Conservation (phyloP, 2,797 vertebrate genomes). For the Megaceryle alcyon region DNA sequence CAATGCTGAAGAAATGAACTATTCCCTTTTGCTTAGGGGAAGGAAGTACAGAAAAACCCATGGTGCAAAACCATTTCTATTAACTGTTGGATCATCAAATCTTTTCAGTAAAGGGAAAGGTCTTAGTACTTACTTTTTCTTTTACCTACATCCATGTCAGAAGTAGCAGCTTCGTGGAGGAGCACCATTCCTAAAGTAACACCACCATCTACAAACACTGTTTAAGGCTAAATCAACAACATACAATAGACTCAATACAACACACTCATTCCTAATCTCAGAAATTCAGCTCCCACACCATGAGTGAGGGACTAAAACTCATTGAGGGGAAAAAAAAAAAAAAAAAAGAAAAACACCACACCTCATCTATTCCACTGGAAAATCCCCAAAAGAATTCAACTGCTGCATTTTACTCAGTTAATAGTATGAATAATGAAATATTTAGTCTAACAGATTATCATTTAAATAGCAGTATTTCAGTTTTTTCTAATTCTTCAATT, state of each 20-base stretch:
- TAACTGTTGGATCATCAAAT: neutral
- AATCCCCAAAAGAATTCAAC: neutral
- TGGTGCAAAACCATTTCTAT: neutral
- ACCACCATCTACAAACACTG: slow-evolving; percentile 85
- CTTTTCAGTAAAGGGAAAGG: neutral
- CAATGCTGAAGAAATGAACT: neutral
- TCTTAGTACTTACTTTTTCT: slow-evolving; percentile 87
- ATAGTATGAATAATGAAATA: neutral
- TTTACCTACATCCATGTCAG: slow-evolving; percentile 93
- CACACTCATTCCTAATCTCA: neutral
- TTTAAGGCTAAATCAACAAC: slow-evolving; percentile 75
- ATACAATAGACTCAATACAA: neutral
- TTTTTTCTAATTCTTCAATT: neutral
- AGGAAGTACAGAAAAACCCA: neutral
- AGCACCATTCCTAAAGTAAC: slow-evolving; percentile 95
- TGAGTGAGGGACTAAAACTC: neutral
- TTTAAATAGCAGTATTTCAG: neutral
- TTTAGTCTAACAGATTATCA: neutral
- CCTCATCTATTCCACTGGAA: neutral
- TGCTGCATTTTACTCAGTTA: neutral
- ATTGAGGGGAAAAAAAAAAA: neutral
- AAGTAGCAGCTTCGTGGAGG: slow-evolving; percentile 93
- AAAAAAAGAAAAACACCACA: neutral
- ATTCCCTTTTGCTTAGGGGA: neutral
- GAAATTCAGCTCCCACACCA: neutral